Evolutionary conservation across 2,113 vertebrate genomes (phyloP).

Genomic region (Sinocyclocheilus anophthalmus): DNA sequence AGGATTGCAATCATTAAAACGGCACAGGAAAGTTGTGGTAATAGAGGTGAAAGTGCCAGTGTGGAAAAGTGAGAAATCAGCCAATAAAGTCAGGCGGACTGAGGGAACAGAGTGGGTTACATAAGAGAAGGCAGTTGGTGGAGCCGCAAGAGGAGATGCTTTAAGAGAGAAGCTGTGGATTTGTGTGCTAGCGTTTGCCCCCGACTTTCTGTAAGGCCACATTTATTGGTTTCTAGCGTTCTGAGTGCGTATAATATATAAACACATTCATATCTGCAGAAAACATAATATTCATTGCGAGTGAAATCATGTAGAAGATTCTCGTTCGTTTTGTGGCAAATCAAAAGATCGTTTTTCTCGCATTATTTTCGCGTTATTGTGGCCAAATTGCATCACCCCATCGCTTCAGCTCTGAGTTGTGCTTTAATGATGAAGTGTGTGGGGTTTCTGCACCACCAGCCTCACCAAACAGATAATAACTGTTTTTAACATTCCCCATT

Average conservation of each 20-base stretch:
- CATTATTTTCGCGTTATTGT: not conserved
- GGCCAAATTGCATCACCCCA: not conserved
- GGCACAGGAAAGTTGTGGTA: conserved; percentile 13
- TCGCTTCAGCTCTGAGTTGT: not conserved
- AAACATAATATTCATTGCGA: not conserved
- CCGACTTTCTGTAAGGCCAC: conserved; percentile 43
- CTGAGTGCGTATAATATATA: conserved; percentile 35
- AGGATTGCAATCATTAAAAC: not conserved
- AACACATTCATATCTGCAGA: not conserved
- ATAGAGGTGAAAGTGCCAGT: conserved; percentile 63
- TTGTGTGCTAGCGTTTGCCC: conserved; percentile 70
- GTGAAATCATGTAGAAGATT: conserved; percentile 9
- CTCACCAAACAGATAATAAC: not conserved
- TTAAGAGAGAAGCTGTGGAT: conserved; percentile 61
- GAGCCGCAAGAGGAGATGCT: conserved; percentile 61
- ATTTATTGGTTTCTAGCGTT: conserved; percentile 48
- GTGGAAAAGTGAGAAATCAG: conserved; percentile 72
- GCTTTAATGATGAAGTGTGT: not conserved
- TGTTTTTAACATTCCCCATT: not conserved
- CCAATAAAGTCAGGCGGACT: conserved; percentile 71
- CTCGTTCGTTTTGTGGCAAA: not conserved
- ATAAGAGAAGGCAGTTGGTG: conserved; percentile 77
- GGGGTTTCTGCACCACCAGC: conserved; percentile 1
- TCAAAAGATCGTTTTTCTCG: not conserved
- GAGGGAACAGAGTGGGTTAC: conserved; percentile 72